These are phyloP conservation scores for Coelopa pilipes DNA, from an alignment of 2,888 invertebrate genomes.

Conservation along the genomic window DNA sequence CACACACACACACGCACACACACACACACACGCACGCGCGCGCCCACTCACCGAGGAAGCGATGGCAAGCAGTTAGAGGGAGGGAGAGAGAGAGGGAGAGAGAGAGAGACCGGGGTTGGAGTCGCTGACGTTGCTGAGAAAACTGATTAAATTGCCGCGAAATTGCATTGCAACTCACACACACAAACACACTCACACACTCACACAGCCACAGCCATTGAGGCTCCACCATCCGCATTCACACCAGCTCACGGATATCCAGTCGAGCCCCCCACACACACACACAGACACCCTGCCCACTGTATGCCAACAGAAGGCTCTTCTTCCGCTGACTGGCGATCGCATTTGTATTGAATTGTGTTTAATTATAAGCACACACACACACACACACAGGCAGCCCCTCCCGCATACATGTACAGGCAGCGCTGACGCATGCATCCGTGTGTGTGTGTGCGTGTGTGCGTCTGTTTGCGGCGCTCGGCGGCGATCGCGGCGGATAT, in stretches of 20 bases:
- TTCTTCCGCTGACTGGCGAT: neutral
- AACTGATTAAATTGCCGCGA: slow-evolving; percentile 14
- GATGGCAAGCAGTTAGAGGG: too few species aligned
- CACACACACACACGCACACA: neutral
- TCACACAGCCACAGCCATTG: neutral
- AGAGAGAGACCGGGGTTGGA: too few species aligned
- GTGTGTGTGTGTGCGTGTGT: neutral
- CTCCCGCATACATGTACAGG: neutral
- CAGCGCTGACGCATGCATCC: neutral
- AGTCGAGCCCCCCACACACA: neutral
- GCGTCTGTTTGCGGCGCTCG: neutral
- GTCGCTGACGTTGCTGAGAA: neutral
- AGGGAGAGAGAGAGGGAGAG: too few species aligned
- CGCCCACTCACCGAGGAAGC: neutral
- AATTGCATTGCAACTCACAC: slow-evolving; percentile 7
- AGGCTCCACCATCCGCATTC: too few species aligned
- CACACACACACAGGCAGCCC: neutral
- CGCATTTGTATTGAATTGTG: neutral
- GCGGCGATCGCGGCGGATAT: neutral
- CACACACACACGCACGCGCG: neutral
- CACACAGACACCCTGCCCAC: neutral
- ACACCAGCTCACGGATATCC: too few species aligned
- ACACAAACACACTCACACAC: neutral
- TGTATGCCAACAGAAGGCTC: neutral
- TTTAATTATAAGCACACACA: slow-evolving; percentile 12